Percentiles rank a stretch among this genome's conserved stretches.
phyloP scores from a whole-genome alignment of 2,888 invertebrate species.

The Lypha dubia region DNA sequence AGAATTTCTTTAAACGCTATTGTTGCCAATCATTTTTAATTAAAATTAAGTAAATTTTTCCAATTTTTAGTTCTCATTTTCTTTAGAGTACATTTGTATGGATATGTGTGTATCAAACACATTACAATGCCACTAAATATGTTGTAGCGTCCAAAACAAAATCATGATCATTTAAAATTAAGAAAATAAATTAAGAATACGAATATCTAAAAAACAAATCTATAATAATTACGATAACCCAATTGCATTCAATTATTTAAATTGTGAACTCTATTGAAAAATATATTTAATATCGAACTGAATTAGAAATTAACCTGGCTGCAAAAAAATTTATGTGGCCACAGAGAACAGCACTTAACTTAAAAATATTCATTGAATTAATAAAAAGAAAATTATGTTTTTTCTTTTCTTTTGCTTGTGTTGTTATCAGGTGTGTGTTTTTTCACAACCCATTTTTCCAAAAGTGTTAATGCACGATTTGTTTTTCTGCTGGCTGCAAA shows the following conservation, averaged over 20 bases:
- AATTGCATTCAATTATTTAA: neutral
- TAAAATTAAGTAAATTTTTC: too few species aligned
- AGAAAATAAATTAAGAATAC: neutral
- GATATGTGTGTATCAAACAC: too few species aligned
- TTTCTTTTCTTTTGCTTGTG: too few species aligned
- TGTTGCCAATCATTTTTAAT: too few species aligned
- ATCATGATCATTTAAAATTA: too few species aligned
- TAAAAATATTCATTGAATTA: conserved; percentile 7
- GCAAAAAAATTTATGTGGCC: conserved; percentile 4
- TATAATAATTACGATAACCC: neutral
- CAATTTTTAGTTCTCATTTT: too few species aligned
- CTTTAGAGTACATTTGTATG: too few species aligned
- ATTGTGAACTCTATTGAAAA: neutral
- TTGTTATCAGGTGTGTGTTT: conserved; percentile 75
- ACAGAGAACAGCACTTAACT: conserved; percentile 4
- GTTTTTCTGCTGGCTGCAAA: conserved; percentile 53
- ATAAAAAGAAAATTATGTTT: conserved; percentile 20
- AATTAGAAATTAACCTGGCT: neutral
- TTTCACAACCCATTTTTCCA: conserved; percentile 68
- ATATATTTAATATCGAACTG: neutral
- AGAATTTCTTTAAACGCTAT: too few species aligned
- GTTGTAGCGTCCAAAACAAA: too few species aligned
- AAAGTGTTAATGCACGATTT: conserved; percentile 74
- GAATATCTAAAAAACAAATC: neutral
- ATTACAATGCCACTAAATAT: too few species aligned